These are phyloP conservation scores for Leucopsar rothschildi DNA, from an alignment of 2,113 vertebrate genomes.

Conservation along the genomic window DNA sequence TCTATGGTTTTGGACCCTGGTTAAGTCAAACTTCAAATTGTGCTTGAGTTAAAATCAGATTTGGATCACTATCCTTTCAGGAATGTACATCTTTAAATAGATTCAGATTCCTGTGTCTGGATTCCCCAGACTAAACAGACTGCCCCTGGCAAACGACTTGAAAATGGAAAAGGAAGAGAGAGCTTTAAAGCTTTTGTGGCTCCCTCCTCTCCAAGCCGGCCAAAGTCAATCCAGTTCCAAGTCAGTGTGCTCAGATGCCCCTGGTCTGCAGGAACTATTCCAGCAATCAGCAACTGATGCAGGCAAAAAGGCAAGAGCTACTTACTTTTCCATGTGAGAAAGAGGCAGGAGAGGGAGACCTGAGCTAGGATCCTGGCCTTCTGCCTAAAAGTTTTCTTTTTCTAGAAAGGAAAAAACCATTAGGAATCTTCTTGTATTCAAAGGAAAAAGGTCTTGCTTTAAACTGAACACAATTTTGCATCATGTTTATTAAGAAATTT, in stretches of 20 bases:
- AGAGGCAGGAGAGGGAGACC: not conserved
- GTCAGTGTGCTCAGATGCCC: not conserved
- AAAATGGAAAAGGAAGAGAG: slow-evolving; percentile 39
- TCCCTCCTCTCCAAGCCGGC: not conserved
- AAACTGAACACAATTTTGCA: not conserved
- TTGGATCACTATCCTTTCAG: not conserved
- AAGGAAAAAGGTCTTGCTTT: not conserved
- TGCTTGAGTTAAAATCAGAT: not conserved
- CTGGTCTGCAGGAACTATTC: not conserved
- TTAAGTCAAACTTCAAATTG: not conserved
- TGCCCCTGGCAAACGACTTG: slow-evolving; percentile 23
- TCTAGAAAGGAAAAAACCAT: not conserved
- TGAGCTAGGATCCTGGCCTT: not conserved
- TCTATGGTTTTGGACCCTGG: not conserved
- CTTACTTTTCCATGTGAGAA: not conserved
- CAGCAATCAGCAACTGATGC: not conserved
- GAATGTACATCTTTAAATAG: slow-evolving; percentile 31
- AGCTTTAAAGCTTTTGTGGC: slow-evolving; percentile 2
- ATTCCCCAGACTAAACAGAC: not conserved
- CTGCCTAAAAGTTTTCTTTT: not conserved
- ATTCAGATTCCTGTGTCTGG: slow-evolving; percentile 39
- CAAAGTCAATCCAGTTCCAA: not conserved
- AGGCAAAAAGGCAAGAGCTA: not conserved
- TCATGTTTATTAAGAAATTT: not conserved
- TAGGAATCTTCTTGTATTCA: not conserved